Percentiles rank a stretch among this genome's conserved stretches.
Evolutionary conservation across 1,140 invertebrate species (phyloP).

Genomic region (Bursaphelenchus mucronatus): DNA sequence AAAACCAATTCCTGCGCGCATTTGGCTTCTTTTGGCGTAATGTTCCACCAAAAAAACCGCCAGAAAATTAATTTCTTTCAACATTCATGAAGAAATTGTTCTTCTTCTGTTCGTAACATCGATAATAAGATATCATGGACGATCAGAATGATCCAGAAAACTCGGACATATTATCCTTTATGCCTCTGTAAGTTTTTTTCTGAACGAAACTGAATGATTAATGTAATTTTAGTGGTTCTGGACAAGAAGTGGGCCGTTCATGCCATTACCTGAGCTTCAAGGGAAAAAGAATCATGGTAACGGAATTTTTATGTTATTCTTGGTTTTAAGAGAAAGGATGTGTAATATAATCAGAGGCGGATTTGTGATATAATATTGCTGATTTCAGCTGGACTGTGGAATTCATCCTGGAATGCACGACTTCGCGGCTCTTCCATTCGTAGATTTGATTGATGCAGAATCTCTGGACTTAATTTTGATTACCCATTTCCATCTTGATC

Average conservation of each 20-base stretch:
- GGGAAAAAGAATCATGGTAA: slow-evolving; percentile 94
- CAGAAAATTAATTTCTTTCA: no score
- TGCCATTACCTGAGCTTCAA: slow-evolving; percentile 98
- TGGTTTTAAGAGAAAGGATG: background rate
- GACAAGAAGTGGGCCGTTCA: slow-evolving; percentile 97
- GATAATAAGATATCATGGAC: no score
- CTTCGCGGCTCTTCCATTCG: slow-evolving; percentile 93
- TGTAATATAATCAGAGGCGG: background rate
- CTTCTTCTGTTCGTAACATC: no score
- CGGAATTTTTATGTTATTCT: slow-evolving; percentile 28
- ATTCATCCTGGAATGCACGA: slow-evolving; percentile 95
- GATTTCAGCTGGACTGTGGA: slow-evolving; percentile 81
- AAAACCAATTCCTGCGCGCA: no score
- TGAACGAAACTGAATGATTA: slow-evolving; percentile 7
- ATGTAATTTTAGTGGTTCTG: slow-evolving; percentile 74
- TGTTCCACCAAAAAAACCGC: no score
- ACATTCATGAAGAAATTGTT: no score
- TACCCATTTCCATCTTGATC: slow-evolving; percentile 84
- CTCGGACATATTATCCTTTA: slow-evolving; percentile 43
- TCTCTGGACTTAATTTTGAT: slow-evolving; percentile 86
- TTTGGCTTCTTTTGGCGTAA: no score
- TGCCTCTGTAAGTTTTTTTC: slow-evolving; percentile 37
- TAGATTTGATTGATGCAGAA: slow-evolving; percentile 93
- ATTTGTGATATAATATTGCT: background rate
- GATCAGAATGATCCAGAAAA: slow-evolving; percentile 18